phyloP scores from a whole-genome alignment of 2,888 invertebrate species.

The Dichetophora obliterata region DNA sequence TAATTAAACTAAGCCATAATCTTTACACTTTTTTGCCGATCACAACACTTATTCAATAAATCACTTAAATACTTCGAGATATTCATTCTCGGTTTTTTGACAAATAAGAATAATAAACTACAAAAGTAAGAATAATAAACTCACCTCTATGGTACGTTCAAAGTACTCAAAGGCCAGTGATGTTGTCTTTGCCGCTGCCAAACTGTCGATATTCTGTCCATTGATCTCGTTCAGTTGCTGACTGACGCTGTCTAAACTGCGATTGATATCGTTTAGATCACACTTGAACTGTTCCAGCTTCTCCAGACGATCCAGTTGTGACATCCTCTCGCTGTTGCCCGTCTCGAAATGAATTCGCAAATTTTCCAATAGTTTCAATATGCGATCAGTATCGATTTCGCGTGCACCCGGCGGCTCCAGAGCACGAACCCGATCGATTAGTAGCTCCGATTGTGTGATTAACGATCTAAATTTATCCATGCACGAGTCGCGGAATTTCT shows the following conservation, averaged over 20 bases:
- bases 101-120: too few relatives aligned
- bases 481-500: slow-evolving; percentile 75
- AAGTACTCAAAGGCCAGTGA: slow-evolving; percentile 81
- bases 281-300: slow-evolving; percentile 78
- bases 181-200: slow-evolving; percentile 78
- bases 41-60: not conserved
- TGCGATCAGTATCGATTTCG: slow-evolving; percentile 78
- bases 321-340: slow-evolving; percentile 74
- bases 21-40: slow-evolving; percentile 34
- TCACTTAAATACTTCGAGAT: not conserved
- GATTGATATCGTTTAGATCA: slow-evolving; percentile 80
- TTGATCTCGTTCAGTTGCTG: slow-evolving; percentile 75
- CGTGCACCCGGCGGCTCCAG: slow-evolving; percentile 80
- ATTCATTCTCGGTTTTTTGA: not conserved
- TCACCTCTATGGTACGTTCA: slow-evolving; percentile 83
- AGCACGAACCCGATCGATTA: slow-evolving; percentile 77
- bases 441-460: slow-evolving; percentile 77
- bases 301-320: slow-evolving; percentile 76
- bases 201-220: slow-evolving; percentile 80
- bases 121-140: slow-evolving; percentile 49
- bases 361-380: slow-evolving; percentile 75
- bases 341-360: slow-evolving; percentile 76
- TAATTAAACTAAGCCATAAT: not conserved
- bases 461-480: slow-evolving; percentile 77
- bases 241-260: slow-evolving; percentile 78